phyloP scores from a whole-genome alignment of 1,140 invertebrate genomes.

The Episyrphus balteatus region DNA sequence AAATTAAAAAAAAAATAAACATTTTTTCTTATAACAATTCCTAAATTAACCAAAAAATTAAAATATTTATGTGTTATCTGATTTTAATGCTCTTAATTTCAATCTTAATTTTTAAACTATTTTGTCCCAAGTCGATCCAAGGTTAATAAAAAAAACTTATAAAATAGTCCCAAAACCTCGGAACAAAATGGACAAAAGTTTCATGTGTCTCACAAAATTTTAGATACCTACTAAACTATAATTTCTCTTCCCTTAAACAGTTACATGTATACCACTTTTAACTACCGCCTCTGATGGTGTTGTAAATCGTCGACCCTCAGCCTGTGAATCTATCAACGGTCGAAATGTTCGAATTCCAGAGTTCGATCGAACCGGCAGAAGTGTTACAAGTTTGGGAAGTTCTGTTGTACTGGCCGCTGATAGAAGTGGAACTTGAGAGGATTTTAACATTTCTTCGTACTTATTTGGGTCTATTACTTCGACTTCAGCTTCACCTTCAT shows the following conservation, averaged over 20 bases:
- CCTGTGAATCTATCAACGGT: slow-evolving; percentile 3
- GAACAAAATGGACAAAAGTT: too few species aligned
- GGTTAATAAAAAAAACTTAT: too few species aligned
- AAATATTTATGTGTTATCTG: too few species aligned
- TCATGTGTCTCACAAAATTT: too few species aligned
- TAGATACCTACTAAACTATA: too few species aligned
- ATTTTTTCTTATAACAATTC: too few species aligned
- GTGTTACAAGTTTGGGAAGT: slow-evolving; percentile 25
- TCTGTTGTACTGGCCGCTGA: slow-evolving; percentile 19
- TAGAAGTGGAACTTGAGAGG: slow-evolving; percentile 16
- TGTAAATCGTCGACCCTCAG: slow-evolving; percentile 24
- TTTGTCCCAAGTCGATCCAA: too few species aligned
- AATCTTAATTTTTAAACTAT: too few species aligned
- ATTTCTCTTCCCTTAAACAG: slow-evolving; percentile 8
- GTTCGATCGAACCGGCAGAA: slow-evolving; percentile 32
- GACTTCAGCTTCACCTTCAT: slow-evolving; percentile 27
- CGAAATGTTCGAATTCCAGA: slow-evolving; percentile 33
- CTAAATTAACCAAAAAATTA: too few species aligned
- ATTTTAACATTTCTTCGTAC: slow-evolving; percentile 33
- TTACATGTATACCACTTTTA: slow-evolving; percentile 27
- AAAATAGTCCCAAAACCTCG: too few species aligned
- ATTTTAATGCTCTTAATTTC: too few species aligned
- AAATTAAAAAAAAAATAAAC: too few species aligned
- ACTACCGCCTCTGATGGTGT: slow-evolving; percentile 26
- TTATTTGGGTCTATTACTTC: slow-evolving; percentile 33